These are phyloP conservation scores for Sarcoramphus papa DNA, from an alignment of 2,797 vertebrate genomes.

Conservation along the genomic window DNA sequence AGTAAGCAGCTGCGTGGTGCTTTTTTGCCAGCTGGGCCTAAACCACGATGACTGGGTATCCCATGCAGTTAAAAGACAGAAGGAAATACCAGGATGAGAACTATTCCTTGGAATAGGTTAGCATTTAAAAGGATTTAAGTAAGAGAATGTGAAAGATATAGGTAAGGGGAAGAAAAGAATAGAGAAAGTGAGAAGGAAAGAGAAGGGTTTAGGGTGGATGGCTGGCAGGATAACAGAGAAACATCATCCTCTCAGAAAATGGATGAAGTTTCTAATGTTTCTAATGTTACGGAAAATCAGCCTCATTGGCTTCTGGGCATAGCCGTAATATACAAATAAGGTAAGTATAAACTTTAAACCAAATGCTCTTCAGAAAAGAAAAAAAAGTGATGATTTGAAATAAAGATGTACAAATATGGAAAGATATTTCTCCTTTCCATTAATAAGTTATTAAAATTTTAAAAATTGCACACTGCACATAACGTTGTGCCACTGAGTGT, in stretches of 20 bases:
- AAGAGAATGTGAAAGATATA: background rate
- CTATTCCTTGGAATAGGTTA: background rate
- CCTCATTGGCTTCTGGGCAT: background rate
- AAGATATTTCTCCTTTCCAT: background rate
- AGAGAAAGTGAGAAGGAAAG: background rate
- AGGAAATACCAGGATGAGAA: background rate
- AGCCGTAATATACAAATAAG: background rate
- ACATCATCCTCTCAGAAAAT: background rate
- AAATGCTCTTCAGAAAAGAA: background rate
- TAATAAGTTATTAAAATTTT: background rate
- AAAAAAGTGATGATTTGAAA: background rate
- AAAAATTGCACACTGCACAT: background rate
- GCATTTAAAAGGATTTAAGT: background rate
- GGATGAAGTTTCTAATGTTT: background rate
- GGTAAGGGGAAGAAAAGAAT: background rate
- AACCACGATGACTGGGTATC: background rate
- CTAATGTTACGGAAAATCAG: background rate
- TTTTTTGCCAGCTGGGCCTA: too few species aligned
- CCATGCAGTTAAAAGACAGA: background rate
- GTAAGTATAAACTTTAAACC: background rate
- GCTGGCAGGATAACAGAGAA: background rate
- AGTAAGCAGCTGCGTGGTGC: too few species aligned
- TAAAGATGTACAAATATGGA: background rate
- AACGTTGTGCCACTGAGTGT: background rate
- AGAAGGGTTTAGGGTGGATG: background rate